Base-by-base conservation (phyloP, 2,113 vertebrate genomes). In the Plestiodon gilberti region DNA sequence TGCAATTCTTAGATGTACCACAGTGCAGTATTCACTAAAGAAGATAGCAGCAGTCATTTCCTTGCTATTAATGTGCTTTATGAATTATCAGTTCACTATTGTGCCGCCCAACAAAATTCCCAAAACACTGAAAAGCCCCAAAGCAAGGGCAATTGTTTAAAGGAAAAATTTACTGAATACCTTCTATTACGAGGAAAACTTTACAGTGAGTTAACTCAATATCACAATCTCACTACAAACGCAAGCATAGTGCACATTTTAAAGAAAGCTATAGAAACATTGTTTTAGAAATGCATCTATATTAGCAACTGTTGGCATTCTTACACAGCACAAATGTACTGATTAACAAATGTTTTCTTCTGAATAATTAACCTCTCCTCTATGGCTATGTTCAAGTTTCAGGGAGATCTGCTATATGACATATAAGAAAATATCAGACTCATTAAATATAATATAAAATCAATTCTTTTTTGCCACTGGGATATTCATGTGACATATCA, bases 291-390 rank as follows among this genome's bases (percentile, higher is more conserved):
- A 65, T 57, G 0, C 69, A 55, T 4, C 22, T 80, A 80, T 87
- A 83, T 79, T 3, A 87, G 25, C 52, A 94, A 92, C 89, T 86
- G 83, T 84, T 89, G 62, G 35, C 91, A 48, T 88, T 89, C 52
- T 70, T 92, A 71, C 17, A 90, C 81, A 93, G 86, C 30, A 91
- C 70, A 76, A 23, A 88, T 78, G 84, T 79, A 86, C 52, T 64
- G 90, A 95, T 92, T 87, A 93, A 93, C 87, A 88, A 93, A 93
- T 40, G 86, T 91, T 93, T 91, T 95, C 91, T 94, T 87, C 91
- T 90, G 90, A 93, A 95, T 93, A 96, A 95, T 95, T 95, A 96
- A 95, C 92, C 91, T 95, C 48, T 89, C 93, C 84, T 90, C 80
- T 87, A 82, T 4, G 89, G 88, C 91, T 93, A 85, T 71, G 76